Evolutionary conservation across 2,888 invertebrate genomes (phyloP).

Genomic region (Synanthedon formicaeformis): DNA sequence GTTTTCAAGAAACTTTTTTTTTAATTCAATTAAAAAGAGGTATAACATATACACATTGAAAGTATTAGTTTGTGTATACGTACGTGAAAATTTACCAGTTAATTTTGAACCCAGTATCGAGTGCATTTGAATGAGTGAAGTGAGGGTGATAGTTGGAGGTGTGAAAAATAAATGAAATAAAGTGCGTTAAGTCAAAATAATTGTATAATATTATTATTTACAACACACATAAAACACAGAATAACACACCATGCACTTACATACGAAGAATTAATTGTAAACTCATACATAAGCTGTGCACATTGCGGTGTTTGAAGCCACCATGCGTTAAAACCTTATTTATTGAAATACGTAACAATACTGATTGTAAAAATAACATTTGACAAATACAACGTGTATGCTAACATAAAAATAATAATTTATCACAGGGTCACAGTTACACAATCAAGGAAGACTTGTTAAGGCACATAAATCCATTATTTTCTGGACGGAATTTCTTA

Average conservation of each 20-base stretch:
- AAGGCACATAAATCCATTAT: background rate
- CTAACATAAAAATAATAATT: constrained; percentile 8
- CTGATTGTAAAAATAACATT: constrained; percentile 2
- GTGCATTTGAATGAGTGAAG: constrained; percentile 32
- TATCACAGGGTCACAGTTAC: constrained; percentile 42
- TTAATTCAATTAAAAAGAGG: no score
- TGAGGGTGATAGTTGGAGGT: constrained; percentile 48
- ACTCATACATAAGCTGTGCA: constrained; percentile 57
- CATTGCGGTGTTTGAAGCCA: constrained; percentile 50
- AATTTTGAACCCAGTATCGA: constrained; percentile 16
- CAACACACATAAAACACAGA: constrained; percentile 52
- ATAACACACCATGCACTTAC: constrained; percentile 70
- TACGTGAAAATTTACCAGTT: no score
- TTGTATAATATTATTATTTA: constrained; percentile 67
- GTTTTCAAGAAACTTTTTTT: background rate
- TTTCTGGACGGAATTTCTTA: constrained; percentile 4
- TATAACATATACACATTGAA: no score
- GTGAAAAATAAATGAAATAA: constrained; percentile 56
- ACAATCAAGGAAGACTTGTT: constrained; percentile 36
- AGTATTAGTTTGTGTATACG: no score
- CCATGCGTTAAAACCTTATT: constrained; percentile 33
- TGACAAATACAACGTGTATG: background rate
- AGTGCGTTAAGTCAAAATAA: constrained; percentile 64
- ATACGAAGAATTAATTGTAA: constrained; percentile 37
- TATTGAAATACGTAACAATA: constrained; percentile 2